Evolutionary conservation across 2,113 vertebrate species (phyloP), one percentile per base, ranked within the genome.

Genomic region (Rhinogobius similis): DNA sequence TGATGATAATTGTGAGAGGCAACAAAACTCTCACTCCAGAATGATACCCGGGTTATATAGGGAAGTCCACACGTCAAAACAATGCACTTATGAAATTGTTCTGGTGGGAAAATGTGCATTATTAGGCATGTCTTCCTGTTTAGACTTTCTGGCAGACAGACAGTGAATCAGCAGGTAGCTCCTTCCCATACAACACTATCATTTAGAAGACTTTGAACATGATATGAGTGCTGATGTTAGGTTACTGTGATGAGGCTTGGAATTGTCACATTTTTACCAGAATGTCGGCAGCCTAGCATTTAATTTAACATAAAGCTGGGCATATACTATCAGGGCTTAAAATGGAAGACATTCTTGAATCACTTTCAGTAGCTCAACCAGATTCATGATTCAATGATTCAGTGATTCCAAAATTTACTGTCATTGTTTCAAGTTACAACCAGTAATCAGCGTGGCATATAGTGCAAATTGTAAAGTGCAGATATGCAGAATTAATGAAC

Each of bases 1-100:
- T 84, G 86, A 92, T 90, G 87, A 89, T 92, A 91, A 93, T 90
- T 89, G 83, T 81, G 78, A 77, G 86, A 88, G 82, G 85, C 86
- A 83, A 77, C 84, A 73, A 83, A 75, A 88, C 88, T 86, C 82
- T 85, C 82, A 72, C 76, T 87, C 68, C 77, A 67, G 74, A 66
- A 84, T 66, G 59, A 75, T 21, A 66, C 81, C 84, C 67, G 44
- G 61, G 75, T 56, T 79, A 65, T 24, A 77, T 29, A 63, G 78
- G 80, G 81, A 84, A 69, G 68, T 72, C 55, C 39, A 39, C 41
- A 68, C 46, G 12, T 78, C 71, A 72, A 8, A 70, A 44, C 59
- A 72, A 63, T 72, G 13, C 10, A 72, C 70, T 46, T 68, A 56
- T 67, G 62, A 72, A 69, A 75, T 73, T 46, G 56, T 66, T 68